Percentiles rank a stretch among this genome's conserved stretches.
Evolutionary conservation across 2,113 vertebrate species (phyloP).

Genomic region (Pelusios castaneus): DNA sequence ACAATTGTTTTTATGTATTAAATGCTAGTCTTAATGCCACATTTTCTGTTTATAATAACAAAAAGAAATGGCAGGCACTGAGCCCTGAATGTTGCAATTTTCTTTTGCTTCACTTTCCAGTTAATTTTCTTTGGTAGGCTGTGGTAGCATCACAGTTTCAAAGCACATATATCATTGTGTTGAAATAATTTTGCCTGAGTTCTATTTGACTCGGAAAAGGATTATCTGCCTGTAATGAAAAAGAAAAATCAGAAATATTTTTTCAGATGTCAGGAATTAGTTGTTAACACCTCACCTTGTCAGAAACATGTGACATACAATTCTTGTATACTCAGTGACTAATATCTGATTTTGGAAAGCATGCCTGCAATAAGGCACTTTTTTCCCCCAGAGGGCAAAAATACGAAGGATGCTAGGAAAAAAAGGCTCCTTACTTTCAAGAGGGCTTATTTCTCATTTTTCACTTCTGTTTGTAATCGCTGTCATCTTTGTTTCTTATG

Average conservation of each 20-base stretch:
- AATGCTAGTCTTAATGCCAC: background rate
- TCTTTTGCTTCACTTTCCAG: background rate
- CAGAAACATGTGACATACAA: background rate
- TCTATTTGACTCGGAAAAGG: background rate
- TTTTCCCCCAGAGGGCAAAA: background rate
- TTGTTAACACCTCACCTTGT: background rate
- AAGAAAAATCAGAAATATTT: background rate
- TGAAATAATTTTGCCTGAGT: conserved; percentile 1
- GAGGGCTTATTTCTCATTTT: conserved; percentile 71
- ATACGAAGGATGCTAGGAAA: background rate
- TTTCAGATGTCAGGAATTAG: conserved; percentile 7
- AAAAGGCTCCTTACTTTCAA: conserved; percentile 39
- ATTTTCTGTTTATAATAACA: background rate
- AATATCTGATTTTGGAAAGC: conserved; percentile 25
- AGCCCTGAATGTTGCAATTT: background rate
- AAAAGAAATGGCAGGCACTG: background rate
- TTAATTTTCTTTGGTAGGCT: conserved; percentile 15
- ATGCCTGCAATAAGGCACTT: background rate
- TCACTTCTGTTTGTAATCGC: conserved; percentile 83
- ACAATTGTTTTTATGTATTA: background rate
- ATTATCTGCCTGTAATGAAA: conserved; percentile 3
- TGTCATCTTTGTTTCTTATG: conserved; percentile 83
- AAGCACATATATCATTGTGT: background rate
- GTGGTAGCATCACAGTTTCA: background rate
- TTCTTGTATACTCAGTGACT: conserved; percentile 38